A percentile compares a stretch with the other conserved stretches of the same genome.
Conservation (phyloP, 2,113 vertebrate species). For the Varanus komodoensis region DNA sequence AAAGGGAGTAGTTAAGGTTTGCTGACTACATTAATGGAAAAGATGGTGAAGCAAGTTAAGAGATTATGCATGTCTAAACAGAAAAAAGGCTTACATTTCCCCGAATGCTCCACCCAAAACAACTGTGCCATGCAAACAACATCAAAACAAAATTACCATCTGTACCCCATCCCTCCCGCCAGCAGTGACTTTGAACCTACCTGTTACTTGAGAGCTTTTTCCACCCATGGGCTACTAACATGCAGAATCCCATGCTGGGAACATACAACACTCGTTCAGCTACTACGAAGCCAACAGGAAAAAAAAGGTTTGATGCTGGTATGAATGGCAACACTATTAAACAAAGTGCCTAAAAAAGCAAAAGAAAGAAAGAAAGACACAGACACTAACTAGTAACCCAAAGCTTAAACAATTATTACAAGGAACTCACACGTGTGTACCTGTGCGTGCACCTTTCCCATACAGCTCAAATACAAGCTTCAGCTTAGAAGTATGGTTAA, state of each 20-base stretch:
- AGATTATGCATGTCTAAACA: background rate
- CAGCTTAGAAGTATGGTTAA: background rate
- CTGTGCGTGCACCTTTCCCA: too few relatives aligned
- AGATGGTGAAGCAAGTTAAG: conserved; percentile 10
- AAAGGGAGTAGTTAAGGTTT: background rate
- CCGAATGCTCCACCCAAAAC: background rate
- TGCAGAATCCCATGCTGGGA: conserved; percentile 98
- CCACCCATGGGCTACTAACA: conserved; percentile 95
- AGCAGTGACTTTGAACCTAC: conserved; percentile 75
- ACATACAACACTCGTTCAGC: conserved; percentile 97
- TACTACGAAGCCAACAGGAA: conserved; percentile 97
- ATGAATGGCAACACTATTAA: conserved; percentile 94
- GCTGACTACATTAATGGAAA: conserved; percentile 4
- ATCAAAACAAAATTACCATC: background rate
- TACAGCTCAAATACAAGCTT: background rate
- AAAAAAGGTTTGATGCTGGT: conserved; percentile 98
- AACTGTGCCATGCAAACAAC: conserved; percentile 14
- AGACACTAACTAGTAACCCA: conserved; percentile 33
- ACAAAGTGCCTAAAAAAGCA: conserved; percentile 87
- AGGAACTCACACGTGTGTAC: background rate
- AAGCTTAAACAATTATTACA: conserved; percentile 7
- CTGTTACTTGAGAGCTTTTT: conserved; percentile 86
- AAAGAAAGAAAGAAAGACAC: conserved; percentile 35
- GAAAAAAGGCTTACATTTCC: too few relatives aligned
- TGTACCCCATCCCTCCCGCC: background rate